Conservation (phyloP, 2,797 vertebrate species). For the Danio aesculapii region DNA sequence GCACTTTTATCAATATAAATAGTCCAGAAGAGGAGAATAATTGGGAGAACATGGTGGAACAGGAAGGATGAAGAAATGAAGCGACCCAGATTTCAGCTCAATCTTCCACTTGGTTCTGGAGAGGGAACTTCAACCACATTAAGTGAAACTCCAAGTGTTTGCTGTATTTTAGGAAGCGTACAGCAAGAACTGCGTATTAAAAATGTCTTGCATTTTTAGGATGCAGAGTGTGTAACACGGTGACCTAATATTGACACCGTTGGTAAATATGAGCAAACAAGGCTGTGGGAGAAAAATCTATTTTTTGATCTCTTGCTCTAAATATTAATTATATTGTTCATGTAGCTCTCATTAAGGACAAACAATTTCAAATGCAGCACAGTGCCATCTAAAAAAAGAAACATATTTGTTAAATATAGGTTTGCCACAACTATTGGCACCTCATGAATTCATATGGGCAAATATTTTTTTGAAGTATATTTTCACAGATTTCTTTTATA, state of each 20-base stretch:
- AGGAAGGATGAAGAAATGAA: not conserved
- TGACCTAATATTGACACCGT: not conserved
- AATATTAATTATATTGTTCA: too few relatives aligned
- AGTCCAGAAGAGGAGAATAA: not conserved
- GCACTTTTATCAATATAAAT: conserved; percentile 7
- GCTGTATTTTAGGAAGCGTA: not conserved
- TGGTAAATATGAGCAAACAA: not conserved
- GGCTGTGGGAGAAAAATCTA: too few relatives aligned
- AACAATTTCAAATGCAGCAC: too few relatives aligned
- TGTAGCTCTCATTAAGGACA: too few relatives aligned
- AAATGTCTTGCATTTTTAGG: not conserved
- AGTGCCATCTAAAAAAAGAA: too few relatives aligned
- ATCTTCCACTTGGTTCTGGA: not conserved
- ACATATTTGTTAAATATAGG: too few relatives aligned
- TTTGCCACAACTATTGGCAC: too few relatives aligned
- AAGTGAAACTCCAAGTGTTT: not conserved
- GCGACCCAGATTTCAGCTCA: not conserved
- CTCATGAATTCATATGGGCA: too few relatives aligned
- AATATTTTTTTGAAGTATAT: too few relatives aligned
- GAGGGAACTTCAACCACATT: not conserved
- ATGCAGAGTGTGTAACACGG: not conserved
- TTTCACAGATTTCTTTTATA: too few relatives aligned
- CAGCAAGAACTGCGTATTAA: not conserved
- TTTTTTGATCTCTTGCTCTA: too few relatives aligned
- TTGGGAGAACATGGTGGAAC: not conserved